Evolutionary conservation across 2,113 vertebrate species (phyloP).

Genomic region (Thalassarche chlororhynchos): DNA sequence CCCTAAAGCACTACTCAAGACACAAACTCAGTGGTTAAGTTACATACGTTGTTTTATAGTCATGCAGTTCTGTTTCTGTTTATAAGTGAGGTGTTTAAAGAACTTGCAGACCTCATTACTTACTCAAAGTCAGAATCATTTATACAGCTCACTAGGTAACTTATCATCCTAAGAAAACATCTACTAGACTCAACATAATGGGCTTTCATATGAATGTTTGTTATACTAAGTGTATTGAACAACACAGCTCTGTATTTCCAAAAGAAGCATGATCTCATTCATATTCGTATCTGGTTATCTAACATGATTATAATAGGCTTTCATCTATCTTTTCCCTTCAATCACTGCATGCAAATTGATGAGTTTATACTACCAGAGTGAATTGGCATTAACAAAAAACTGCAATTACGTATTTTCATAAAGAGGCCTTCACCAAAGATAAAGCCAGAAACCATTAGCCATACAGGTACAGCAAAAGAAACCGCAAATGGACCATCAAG

Average conservation of each 20-base stretch:
- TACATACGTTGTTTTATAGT: not conserved
- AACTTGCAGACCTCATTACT: not conserved
- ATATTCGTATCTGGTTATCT: conserved; percentile 44
- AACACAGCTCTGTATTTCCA: not conserved
- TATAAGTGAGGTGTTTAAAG: not conserved
- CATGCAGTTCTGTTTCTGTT: not conserved
- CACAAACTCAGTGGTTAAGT: not conserved
- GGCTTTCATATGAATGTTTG: not conserved
- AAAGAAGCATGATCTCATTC: conserved; percentile 6
- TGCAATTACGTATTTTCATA: not conserved
- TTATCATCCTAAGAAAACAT: not conserved
- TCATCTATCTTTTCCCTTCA: conserved; percentile 12
- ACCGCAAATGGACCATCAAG: not conserved
- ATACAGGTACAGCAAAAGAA: not conserved
- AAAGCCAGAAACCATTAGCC: not conserved
- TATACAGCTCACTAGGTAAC: not conserved
- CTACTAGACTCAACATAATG: not conserved
- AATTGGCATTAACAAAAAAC: not conserved
- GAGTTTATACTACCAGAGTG: not conserved
- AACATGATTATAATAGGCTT: conserved; percentile 9
- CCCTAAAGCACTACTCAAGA: not conserved
- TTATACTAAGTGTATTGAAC: not conserved
- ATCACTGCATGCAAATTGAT: not conserved
- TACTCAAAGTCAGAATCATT: not conserved
- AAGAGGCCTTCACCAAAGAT: not conserved